A percentile compares a stretch with the other conserved stretches of the same genome.
These are phyloP conservation scores for Polyergus mexicanus DNA, from an alignment of 1,140 invertebrate genomes.

Conservation along the genomic window DNA sequence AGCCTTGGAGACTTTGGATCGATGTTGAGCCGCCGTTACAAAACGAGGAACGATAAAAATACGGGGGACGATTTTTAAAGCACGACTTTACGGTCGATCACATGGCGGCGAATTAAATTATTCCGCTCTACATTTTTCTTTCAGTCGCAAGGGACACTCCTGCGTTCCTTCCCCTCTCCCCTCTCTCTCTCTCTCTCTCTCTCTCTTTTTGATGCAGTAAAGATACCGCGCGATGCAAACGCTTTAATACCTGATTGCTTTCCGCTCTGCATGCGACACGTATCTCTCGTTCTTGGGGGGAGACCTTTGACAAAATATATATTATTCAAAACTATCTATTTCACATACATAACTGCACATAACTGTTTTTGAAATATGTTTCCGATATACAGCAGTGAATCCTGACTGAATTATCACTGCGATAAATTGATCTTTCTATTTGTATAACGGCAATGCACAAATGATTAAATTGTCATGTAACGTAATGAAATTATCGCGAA, in stretches of 20 bases:
- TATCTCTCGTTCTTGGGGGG: not conserved
- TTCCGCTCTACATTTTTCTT: constrained; percentile 60
- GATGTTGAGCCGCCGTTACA: constrained; percentile 20
- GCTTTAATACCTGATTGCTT: constrained; percentile 54
- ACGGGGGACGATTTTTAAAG: constrained; percentile 53
- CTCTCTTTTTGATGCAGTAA: constrained; percentile 16
- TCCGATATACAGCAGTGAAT: constrained; percentile 14
- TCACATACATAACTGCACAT: constrained; percentile 15
- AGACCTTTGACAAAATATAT: constrained; percentile 37
- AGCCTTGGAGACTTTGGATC: constrained; percentile 8
- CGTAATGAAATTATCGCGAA: constrained; percentile 11
- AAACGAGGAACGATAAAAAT: constrained; percentile 47
- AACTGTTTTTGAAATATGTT: constrained; percentile 27
- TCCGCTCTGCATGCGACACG: not conserved
- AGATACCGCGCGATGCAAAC: constrained; percentile 32
- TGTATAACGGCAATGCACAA: not conserved
- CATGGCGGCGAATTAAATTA: constrained; percentile 59
- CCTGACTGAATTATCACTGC: constrained; percentile 33
- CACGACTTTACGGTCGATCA: constrained; percentile 57
- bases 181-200: constrained; percentile 5
- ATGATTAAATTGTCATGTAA: constrained; percentile 29
- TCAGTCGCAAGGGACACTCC: constrained; percentile 19
- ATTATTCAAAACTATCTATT: constrained; percentile 13
- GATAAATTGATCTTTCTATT: constrained; percentile 15
- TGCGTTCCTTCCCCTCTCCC: not conserved